A percentile compares a stretch with the other conserved stretches of the same genome.
Evolutionary conservation across 92 coral and sea anemone genomes (phyloP).

Genomic region (Zoanthus gigantus): DNA sequence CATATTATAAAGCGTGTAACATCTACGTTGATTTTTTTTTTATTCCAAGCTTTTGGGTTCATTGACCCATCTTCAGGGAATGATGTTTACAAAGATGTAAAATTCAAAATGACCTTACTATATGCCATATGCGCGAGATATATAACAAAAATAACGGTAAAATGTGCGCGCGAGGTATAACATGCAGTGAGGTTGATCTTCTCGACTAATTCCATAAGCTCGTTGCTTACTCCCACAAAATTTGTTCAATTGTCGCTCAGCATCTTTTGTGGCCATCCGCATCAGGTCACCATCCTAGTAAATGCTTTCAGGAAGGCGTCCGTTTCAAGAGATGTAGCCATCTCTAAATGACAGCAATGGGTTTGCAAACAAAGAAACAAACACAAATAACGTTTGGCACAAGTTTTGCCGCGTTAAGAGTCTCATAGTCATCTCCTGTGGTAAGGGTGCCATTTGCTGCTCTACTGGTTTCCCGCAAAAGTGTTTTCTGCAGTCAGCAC

Average conservation of each 20-base stretch:
- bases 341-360: slow-evolving; percentile 67
- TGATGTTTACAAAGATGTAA: too few relatives aligned
- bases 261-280: slow-evolving; percentile 75
- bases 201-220: slow-evolving; percentile 25
- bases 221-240: slow-evolving; percentile 46
- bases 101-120: too few relatives aligned
- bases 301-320: slow-evolving; percentile 64
- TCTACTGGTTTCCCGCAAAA: slow-evolving; percentile 23
- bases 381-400: slow-evolving; percentile 49
- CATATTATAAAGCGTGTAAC: too few relatives aligned
- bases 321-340: slow-evolving; percentile 71
- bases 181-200: slow-evolving; percentile 14
- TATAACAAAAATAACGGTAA: too few relatives aligned
- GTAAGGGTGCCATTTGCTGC: slow-evolving; percentile 64
- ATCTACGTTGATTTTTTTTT: too few relatives aligned
- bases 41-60: too few relatives aligned
- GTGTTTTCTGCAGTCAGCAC: slow-evolving; percentile 47
- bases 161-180: too few relatives aligned
- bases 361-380: slow-evolving; percentile 70
- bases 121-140: too few relatives aligned
- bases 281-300: slow-evolving; percentile 61
- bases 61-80: too few relatives aligned
- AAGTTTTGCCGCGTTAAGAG: slow-evolving; percentile 52
- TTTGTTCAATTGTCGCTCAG: slow-evolving; percentile 71
- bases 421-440: not conserved